A percentile compares a stretch with the other conserved stretches of the same genome.
Conservation (phyloP, 2,888 invertebrate genomes). For the Chrysomela aeneicollis region DNA sequence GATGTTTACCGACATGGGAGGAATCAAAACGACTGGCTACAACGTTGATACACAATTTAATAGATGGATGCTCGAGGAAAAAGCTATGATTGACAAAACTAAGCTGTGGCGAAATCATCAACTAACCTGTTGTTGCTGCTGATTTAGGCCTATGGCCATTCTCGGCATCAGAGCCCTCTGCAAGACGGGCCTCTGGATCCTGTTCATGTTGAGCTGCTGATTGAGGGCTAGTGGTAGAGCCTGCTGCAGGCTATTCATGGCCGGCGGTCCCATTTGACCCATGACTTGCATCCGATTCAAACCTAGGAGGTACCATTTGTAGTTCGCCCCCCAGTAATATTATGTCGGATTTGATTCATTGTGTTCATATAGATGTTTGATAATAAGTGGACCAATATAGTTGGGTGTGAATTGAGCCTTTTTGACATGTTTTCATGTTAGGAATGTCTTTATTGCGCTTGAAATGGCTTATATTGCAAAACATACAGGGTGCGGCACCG, state of each 20-base stretch:
- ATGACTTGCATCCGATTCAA: constrained; percentile 44
- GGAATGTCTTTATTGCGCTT: too few relatives aligned
- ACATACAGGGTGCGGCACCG: too few relatives aligned
- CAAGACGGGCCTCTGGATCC: constrained; percentile 45
- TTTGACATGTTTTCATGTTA: too few relatives aligned
- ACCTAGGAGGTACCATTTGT: constrained; percentile 18
- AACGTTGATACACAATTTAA: not conserved
- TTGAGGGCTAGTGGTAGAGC: constrained; percentile 51
- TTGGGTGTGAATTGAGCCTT: too few relatives aligned
- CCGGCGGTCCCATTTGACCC: constrained; percentile 48
- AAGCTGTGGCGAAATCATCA: too few relatives aligned
- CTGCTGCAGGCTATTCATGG: constrained; percentile 44
- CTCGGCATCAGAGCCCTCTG: constrained; percentile 49
- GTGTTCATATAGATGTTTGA: too few relatives aligned
- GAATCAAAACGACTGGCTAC: not conserved
- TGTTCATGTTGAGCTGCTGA: constrained; percentile 52
- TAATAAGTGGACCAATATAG: too few relatives aligned
- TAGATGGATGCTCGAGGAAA: too few relatives aligned
- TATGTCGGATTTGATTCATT: too few relatives aligned
- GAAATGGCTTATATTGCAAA: too few relatives aligned
- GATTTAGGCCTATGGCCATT: constrained; percentile 47
- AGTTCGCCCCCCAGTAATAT: too few relatives aligned
- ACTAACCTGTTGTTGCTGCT: constrained; percentile 51
- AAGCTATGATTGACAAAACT: too few relatives aligned
- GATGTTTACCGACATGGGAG: not conserved